A percentile compares a stretch with the other conserved stretches of the same genome.
phyloP scores from a whole-genome alignment of 2,888 invertebrate species.

The Cerastoderma edule region DNA sequence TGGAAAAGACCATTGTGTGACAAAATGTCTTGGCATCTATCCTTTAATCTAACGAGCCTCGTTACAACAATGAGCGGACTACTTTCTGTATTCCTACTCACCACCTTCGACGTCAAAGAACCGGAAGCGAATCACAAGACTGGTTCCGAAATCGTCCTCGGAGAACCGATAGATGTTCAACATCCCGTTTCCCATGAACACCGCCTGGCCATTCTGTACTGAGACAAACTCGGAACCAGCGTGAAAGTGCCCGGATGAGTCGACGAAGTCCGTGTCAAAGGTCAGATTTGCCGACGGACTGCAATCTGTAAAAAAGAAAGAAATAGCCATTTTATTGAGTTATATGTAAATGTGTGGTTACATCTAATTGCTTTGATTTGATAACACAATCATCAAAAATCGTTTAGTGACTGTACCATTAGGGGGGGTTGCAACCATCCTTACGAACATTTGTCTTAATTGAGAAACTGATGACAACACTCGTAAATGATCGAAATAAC shows the following conservation, averaged over 20 bases:
- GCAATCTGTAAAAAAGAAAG: conserved; percentile 40
- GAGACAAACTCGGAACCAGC: conserved; percentile 49
- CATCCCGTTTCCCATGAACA: conserved; percentile 56
- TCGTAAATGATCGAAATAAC: too few relatives aligned
- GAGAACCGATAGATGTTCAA: conserved; percentile 67
- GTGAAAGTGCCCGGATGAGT: conserved; percentile 50
- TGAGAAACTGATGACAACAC: too few relatives aligned
- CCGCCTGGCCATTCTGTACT: conserved; percentile 41
- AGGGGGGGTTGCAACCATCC: too few relatives aligned
- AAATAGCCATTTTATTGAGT: neutral
- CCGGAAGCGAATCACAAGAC: conserved; percentile 47
- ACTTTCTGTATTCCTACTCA: neutral
- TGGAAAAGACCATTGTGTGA: too few relatives aligned
- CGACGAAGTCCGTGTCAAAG: conserved; percentile 43
- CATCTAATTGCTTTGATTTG: too few relatives aligned
- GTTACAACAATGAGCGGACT: too few relatives aligned
- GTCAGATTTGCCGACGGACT: conserved; percentile 50
- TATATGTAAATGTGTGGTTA: too few relatives aligned
- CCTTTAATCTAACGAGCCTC: too few relatives aligned
- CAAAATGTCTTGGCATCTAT: too few relatives aligned
- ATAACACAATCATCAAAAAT: too few relatives aligned
- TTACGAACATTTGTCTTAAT: too few relatives aligned
- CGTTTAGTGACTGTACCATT: too few relatives aligned
- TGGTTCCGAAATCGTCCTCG: conserved; percentile 46
- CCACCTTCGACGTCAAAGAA: conserved; percentile 39